Percentiles rank a stretch among this genome's conserved stretches.
phyloP scores from a whole-genome alignment of 2,888 invertebrate species.

The Octonoba sinensis region DNA sequence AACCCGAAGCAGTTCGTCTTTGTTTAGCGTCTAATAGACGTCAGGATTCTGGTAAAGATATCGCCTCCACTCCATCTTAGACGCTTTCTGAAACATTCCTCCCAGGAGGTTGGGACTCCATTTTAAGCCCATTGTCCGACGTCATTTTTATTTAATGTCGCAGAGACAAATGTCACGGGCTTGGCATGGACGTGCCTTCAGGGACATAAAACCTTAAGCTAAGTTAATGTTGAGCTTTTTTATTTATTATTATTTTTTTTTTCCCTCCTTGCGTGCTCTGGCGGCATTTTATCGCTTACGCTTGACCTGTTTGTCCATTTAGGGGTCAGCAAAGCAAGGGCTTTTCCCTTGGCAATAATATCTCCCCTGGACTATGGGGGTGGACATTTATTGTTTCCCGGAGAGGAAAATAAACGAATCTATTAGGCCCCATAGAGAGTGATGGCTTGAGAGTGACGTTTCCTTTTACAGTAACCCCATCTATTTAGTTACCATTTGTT shows the following conservation, averaged over 20 bases:
- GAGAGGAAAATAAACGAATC: not conserved
- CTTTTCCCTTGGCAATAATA: conserved; percentile 19
- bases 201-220: conserved; percentile 21
- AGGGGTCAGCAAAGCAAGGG: conserved; percentile 4
- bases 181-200: not conserved
- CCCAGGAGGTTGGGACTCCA: conserved; percentile 11
- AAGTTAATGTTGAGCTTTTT: conserved; percentile 11
- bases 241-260: conserved; percentile 13
- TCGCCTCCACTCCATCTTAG: conserved; percentile 15
- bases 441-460: too few species aligned
- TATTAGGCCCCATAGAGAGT: too few species aligned
- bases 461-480: too few species aligned
- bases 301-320: conserved; percentile 29
- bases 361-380: conserved; percentile 7
- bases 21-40: conserved; percentile 50
- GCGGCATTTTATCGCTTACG: conserved; percentile 20
- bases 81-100: conserved; percentile 2
- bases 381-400: conserved; percentile 25
- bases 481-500: too few species aligned
- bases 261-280: not conserved
- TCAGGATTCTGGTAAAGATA: conserved; percentile 29
- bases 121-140: conserved; percentile 30
- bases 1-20: conserved; percentile 28
- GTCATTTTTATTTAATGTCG: conserved; percentile 28
- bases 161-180: conserved; percentile 21